Conservation (phyloP, 1,140 invertebrate species). For the Magallana ariakensis region DNA sequence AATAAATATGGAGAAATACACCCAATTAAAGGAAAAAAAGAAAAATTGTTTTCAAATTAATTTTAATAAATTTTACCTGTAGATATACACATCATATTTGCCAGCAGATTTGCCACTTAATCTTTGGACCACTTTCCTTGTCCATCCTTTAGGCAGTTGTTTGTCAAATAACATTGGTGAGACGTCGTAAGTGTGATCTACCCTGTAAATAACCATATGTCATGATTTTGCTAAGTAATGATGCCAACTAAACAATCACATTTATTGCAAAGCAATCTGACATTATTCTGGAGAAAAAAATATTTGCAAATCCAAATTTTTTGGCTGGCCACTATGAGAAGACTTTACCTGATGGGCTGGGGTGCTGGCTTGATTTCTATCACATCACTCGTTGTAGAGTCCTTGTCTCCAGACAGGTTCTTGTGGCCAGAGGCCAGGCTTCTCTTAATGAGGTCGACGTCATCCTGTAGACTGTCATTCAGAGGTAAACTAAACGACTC, state of each 20-base stretch:
- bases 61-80: slow-evolving; percentile 69
- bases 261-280: too few species aligned
- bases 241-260: too few species aligned
- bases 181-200: slow-evolving; percentile 61
- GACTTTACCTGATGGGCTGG: slow-evolving; percentile 46
- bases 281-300: too few species aligned
- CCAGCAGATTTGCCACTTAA: slow-evolving; percentile 76
- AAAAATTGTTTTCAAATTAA: neutral
- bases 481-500: neutral
- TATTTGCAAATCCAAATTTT: too few species aligned
- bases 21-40: too few species aligned
- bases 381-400: slow-evolving; percentile 52
- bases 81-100: slow-evolving; percentile 79
- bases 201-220: slow-evolving; percentile 32
- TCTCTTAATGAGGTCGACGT: slow-evolving; percentile 10
- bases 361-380: slow-evolving; percentile 54
- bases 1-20: too few species aligned
- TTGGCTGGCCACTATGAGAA: too few species aligned
- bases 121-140: slow-evolving; percentile 72
- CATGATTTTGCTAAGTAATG: slow-evolving; percentile 17
- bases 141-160: slow-evolving; percentile 74
- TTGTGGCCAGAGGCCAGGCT: neutral
- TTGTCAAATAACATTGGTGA: slow-evolving; percentile 56
- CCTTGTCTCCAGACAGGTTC: slow-evolving; percentile 49
- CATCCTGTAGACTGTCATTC: slow-evolving; percentile 29